Evolutionary conservation across 2,113 vertebrate genomes (phyloP).

Genomic region (Vanacampus margaritifer): DNA sequence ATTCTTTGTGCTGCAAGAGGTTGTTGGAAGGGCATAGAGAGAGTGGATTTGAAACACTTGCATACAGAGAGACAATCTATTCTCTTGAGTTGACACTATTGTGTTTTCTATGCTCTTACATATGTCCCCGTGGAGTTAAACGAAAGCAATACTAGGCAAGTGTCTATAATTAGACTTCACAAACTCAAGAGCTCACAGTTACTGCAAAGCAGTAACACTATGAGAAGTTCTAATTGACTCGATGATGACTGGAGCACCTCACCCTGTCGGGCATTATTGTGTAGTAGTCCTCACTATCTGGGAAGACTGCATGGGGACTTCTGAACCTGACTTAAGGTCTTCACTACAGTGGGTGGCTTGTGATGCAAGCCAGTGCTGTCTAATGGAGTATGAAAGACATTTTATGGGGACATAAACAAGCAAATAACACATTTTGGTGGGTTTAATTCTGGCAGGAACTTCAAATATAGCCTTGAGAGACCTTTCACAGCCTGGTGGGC

Average conservation of each 20-base stretch:
- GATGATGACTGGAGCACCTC: conserved; percentile 6
- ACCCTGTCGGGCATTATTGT: conserved; percentile 48
- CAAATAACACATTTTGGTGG: not conserved
- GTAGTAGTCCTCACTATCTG: conserved; percentile 69
- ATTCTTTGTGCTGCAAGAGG: conserved; percentile 9
- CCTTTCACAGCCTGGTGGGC: conserved; percentile 35
- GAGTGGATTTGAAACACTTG: not conserved
- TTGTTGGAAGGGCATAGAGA: conserved; percentile 22
- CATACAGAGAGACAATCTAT: conserved; percentile 7
- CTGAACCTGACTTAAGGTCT: conserved; percentile 63
- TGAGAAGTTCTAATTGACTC: not conserved
- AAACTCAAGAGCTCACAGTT: not conserved
- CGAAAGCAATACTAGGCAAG: conserved; percentile 2
- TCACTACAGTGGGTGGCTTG: conserved; percentile 53
- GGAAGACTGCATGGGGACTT: conserved; percentile 57
- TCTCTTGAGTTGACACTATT: conserved; percentile 6
- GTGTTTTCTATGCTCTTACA: not conserved
- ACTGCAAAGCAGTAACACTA: conserved; percentile 15
- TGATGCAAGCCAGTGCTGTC: conserved; percentile 45
- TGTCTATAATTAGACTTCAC: conserved; percentile 37
- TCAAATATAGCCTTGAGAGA: conserved; percentile 33
- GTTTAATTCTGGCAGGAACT: not conserved
- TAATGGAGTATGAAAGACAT: not conserved
- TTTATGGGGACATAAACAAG: conserved; percentile 13
- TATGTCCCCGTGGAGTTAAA: conserved; percentile 12